These are phyloP conservation scores for Chrysopa pallens DNA, from an alignment of 1,140 invertebrate genomes.

Conservation along the genomic window DNA sequence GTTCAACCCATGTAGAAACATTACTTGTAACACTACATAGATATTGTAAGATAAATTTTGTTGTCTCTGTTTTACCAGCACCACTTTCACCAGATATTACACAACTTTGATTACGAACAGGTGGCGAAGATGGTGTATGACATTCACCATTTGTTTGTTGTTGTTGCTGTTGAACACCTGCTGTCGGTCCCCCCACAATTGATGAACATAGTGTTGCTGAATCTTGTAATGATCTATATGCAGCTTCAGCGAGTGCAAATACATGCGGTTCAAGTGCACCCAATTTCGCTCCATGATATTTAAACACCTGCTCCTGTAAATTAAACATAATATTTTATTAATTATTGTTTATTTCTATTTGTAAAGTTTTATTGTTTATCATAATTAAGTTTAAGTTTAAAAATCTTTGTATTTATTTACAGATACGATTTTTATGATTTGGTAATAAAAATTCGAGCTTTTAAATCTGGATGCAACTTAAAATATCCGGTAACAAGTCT, in stretches of 20 bases:
- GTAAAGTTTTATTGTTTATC: too few relatives aligned
- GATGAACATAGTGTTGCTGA: conserved; percentile 14
- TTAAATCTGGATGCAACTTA: too few relatives aligned
- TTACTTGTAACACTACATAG: conserved; percentile 80
- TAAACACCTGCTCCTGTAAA: conserved; percentile 58
- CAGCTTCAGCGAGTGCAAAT: conserved; percentile 76
- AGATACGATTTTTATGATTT: too few relatives aligned
- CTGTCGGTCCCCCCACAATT: background rate
- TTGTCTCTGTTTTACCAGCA: conserved; percentile 93
- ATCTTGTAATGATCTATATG: conserved; percentile 53
- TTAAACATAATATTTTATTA: conserved; percentile 6
- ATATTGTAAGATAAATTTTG: conserved; percentile 89
- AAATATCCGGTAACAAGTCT: too few relatives aligned
- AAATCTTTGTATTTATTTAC: too few relatives aligned
- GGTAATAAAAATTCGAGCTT: too few relatives aligned
- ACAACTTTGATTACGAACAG: conserved; percentile 52
- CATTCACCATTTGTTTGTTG: conserved; percentile 11
- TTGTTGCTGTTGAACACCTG: background rate
- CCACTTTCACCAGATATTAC: conserved; percentile 97
- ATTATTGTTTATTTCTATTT: too few relatives aligned
- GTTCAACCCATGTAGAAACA: conserved; percentile 83
- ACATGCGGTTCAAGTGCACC: conserved; percentile 71
- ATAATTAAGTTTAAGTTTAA: too few relatives aligned
- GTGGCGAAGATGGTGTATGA: background rate
- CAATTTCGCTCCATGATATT: conserved; percentile 66